Evolutionary conservation across 2,888 invertebrate species (phyloP).

Genomic region (Cremastobaeus sp.): DNA sequence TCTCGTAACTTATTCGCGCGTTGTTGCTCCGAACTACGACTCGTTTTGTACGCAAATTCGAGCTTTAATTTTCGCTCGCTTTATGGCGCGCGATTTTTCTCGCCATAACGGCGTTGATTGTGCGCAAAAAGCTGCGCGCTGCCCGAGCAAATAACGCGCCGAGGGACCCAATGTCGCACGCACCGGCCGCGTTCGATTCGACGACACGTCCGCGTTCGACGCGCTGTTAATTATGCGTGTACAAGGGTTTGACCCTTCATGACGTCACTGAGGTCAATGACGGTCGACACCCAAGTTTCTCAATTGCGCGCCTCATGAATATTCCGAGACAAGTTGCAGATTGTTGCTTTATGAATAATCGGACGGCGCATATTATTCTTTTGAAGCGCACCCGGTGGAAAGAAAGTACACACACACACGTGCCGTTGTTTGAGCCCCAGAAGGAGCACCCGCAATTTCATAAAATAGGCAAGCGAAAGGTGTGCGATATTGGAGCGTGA

Average conservation of each 20-base stretch:
- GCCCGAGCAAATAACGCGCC: slow-evolving; percentile 38
- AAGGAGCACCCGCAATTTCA: slow-evolving; percentile 27
- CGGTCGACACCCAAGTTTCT: slow-evolving; percentile 48
- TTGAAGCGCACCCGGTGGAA: slow-evolving; percentile 46
- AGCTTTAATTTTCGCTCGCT: slow-evolving; percentile 23
- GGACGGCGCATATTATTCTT: slow-evolving; percentile 58
- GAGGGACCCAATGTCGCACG: slow-evolving; percentile 36
- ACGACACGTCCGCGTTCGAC: slow-evolving; percentile 52
- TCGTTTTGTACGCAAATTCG: slow-evolving; percentile 31
- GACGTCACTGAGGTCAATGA: slow-evolving; percentile 58
- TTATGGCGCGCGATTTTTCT: slow-evolving; percentile 23
- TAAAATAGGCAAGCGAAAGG: slow-evolving; percentile 26
- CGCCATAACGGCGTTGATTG: too few species aligned
- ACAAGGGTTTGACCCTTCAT: slow-evolving; percentile 65
- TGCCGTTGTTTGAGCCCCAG: too few species aligned
- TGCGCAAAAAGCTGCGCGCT: too few species aligned
- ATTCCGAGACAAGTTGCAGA: slow-evolving; percentile 51
- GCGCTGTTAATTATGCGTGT: slow-evolving; percentile 66
- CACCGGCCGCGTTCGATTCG: slow-evolving; percentile 26
- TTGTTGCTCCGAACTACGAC: slow-evolving; percentile 18
- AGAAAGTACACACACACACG: slow-evolving; percentile 7
- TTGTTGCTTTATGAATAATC: slow-evolving; percentile 61
- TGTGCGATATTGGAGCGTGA: slow-evolving; percentile 15
- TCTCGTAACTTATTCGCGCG: slow-evolving; percentile 39
- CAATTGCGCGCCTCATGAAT: slow-evolving; percentile 54